These are phyloP conservation scores for Trichonephila clavata DNA, from an alignment of 1,140 invertebrate species.

Conservation along the genomic window DNA sequence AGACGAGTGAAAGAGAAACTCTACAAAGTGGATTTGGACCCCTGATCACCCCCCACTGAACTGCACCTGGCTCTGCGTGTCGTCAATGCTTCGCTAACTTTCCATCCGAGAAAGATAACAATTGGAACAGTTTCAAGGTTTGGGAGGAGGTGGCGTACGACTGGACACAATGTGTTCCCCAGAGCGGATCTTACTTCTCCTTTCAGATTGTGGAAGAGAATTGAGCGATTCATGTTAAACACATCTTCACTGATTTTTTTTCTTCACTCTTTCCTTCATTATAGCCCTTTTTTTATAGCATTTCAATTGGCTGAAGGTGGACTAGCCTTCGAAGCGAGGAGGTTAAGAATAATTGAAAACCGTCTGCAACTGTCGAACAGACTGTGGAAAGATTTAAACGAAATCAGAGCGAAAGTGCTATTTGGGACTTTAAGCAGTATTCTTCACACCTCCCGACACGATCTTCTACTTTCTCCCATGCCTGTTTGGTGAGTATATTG, in stretches of 20 bases:
- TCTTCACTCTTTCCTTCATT: neutral
- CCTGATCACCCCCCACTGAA: neutral
- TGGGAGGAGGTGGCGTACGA: slow-evolving; percentile 68
- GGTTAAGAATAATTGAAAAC: neutral
- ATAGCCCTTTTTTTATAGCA: neutral
- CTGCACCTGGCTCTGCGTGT: slow-evolving; percentile 52
- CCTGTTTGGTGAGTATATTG: neutral
- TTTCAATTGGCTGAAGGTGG: slow-evolving; percentile 28
- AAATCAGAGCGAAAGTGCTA: neutral
- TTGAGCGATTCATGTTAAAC: slow-evolving; percentile 44
- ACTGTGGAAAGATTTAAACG: neutral
- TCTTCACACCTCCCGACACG: neutral
- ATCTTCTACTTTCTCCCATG: neutral
- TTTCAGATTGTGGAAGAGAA: slow-evolving; percentile 7
- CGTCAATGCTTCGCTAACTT: slow-evolving; percentile 69
- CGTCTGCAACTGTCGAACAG: neutral
- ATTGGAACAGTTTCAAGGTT: slow-evolving; percentile 74
- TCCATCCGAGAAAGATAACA: slow-evolving; percentile 65
- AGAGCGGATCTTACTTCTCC: slow-evolving; percentile 54
- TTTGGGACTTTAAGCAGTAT: neutral
- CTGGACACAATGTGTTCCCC: slow-evolving; percentile 69
- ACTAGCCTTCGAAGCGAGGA: neutral
- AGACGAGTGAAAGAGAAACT: neutral
- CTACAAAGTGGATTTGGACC: slow-evolving; percentile 59
- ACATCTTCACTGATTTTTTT: slow-evolving; percentile 11